phyloP scores from a whole-genome alignment of 2,888 invertebrate genomes.

The Troilus luridus region DNA sequence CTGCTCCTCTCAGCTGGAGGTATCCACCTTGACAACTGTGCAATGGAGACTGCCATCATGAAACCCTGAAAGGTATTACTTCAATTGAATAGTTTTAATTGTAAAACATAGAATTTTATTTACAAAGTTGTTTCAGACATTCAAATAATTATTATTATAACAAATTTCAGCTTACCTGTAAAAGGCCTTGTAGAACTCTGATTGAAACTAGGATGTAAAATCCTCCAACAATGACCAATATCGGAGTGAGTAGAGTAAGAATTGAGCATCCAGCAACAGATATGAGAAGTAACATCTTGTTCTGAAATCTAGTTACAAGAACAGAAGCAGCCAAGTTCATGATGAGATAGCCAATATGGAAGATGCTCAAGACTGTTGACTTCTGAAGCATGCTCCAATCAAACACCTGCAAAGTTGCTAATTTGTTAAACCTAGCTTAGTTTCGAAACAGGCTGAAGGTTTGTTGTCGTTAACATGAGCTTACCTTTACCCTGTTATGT shows the following conservation, averaged over 20 bases:
- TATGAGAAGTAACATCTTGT: constrained; percentile 70
- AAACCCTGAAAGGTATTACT: constrained; percentile 72
- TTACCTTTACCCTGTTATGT: too few species aligned
- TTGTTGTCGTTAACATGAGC: background rate
- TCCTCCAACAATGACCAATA: constrained; percentile 70
- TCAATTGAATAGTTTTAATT: background rate
- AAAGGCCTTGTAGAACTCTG: constrained; percentile 78
- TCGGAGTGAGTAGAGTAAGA: constrained; percentile 63
- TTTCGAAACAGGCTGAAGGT: background rate
- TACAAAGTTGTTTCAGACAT: too few species aligned
- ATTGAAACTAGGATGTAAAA: constrained; percentile 77
- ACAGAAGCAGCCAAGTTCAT: constrained; percentile 78
- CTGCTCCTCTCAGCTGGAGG: constrained; percentile 80
- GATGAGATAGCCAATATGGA: constrained; percentile 84
- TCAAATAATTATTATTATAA: background rate
- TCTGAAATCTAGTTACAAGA: constrained; percentile 73
- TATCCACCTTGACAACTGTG: constrained; percentile 79
- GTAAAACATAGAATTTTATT: background rate
- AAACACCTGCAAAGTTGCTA: constrained; percentile 71
- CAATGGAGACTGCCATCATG: constrained; percentile 78
- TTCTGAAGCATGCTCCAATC: constrained; percentile 74
- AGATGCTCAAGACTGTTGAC: constrained; percentile 76
- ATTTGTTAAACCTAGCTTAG: background rate
- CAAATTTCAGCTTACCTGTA: constrained; percentile 62
- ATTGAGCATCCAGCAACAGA: constrained; percentile 62